These are phyloP conservation scores for Spodoptera frugiperda DNA, from an alignment of 1,140 invertebrate species.

Conservation along the genomic window DNA sequence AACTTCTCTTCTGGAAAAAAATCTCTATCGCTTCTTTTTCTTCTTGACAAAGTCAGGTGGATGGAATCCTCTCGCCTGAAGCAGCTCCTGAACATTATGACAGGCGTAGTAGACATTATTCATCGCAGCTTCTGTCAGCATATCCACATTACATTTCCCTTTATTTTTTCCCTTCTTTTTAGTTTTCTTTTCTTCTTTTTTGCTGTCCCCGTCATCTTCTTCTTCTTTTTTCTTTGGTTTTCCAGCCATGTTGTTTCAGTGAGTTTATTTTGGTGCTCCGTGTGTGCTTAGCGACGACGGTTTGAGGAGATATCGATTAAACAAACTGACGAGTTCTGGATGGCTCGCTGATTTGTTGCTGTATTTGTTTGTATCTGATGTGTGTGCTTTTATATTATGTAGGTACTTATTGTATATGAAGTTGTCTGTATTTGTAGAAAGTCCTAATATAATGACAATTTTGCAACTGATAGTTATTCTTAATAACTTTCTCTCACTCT, in stretches of 20 bases:
- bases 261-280: not conserved
- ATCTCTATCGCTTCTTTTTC: conserved; percentile 90
- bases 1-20: not conserved
- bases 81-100: conserved; percentile 94
- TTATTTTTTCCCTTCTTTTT: conserved; percentile 88
- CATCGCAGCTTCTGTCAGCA: conserved; percentile 95
- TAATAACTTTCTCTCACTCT: no score
- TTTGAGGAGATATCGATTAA: conserved; percentile 23
- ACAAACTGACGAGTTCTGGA: not conserved
- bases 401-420: no score
- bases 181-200: conserved; percentile 77
- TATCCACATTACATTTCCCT: conserved; percentile 90
- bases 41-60: conserved; percentile 94
- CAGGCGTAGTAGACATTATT: conserved; percentile 95
- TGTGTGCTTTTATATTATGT: no score
- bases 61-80: conserved; percentile 92
- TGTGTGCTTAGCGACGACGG: conserved; percentile 27
- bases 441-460: no score
- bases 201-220: conserved; percentile 73
- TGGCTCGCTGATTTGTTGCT: no score
- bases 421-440: no score
- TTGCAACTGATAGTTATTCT: no score
- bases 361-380: no score
- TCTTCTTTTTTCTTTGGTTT: conserved; percentile 77
- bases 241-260: conserved; percentile 60